These are phyloP conservation scores for Flexamia atlantica DNA, from an alignment of 2,888 invertebrate genomes.

Conservation along the genomic window DNA sequence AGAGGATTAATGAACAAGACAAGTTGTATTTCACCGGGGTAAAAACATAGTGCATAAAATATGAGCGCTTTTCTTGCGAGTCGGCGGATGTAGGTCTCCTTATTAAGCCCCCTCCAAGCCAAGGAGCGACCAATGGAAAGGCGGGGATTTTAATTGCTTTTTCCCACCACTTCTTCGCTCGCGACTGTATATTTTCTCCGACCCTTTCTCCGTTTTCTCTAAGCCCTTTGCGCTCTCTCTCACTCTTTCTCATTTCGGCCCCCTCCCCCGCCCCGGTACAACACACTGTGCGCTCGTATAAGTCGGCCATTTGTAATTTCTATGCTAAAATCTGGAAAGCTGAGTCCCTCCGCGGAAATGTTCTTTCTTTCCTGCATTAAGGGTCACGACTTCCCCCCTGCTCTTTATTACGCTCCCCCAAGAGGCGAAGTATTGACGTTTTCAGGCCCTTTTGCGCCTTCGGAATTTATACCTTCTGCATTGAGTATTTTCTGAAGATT, in stretches of 20 bases:
- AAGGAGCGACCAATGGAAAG: slow-evolving; percentile 66
- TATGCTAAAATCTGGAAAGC: slow-evolving; percentile 68
- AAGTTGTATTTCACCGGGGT: slow-evolving; percentile 61
- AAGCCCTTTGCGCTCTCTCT: slow-evolving; percentile 60
- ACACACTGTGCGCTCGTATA: slow-evolving; percentile 65
- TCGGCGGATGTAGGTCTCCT: slow-evolving; percentile 64
- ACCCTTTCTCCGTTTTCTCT: slow-evolving; percentile 64
- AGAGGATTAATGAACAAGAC: slow-evolving; percentile 64
- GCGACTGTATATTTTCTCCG: slow-evolving; percentile 62
- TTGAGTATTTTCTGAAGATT: too few species aligned
- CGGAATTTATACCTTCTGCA: not conserved
- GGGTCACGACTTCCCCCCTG: slow-evolving; percentile 33
- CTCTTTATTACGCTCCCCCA: not conserved
- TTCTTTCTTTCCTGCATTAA: slow-evolving; percentile 64
- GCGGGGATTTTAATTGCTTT: slow-evolving; percentile 69
- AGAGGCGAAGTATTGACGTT: slow-evolving; percentile 27
- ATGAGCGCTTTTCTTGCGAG: slow-evolving; percentile 63
- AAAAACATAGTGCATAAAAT: slow-evolving; percentile 61
- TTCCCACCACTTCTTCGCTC: slow-evolving; percentile 65
- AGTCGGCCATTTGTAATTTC: slow-evolving; percentile 68
- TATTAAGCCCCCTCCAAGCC: slow-evolving; percentile 65
- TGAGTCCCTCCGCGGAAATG: slow-evolving; percentile 62
- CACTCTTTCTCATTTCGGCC: slow-evolving; percentile 65
- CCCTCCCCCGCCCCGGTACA: slow-evolving; percentile 46
- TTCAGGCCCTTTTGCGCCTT: not conserved